Evolutionary conservation across 2,888 invertebrate genomes (phyloP), one percentile per base, ranked within the genome.

Genomic region (Agrochola circellaris): DNA sequence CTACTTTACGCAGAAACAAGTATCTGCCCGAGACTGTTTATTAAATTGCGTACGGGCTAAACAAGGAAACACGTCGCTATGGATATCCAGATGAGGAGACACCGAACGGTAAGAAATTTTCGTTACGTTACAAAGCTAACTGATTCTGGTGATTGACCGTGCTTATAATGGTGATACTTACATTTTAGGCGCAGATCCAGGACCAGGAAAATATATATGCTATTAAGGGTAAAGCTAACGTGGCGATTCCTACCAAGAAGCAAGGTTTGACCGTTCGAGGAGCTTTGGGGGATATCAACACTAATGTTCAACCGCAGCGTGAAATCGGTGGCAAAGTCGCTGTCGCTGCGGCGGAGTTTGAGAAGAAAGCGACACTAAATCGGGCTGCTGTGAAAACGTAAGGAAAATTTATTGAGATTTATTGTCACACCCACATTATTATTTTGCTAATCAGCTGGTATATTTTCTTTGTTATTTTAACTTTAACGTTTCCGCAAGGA

Each of bases 131-230:
- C n/a, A 13, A 66, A 75, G 15, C 26, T 15, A 81, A 56, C 54
- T 45, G 42, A 48, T 75, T 65, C 13, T 56, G 48, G 26, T 23
- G 48, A 77, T 76, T 20, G 26, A 64, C 69, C 62, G 23, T 73
- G 30, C 8, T 34, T 56, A 60, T 62, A 58, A 54, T 51, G 26
- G 23, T 77, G 34, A 60, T 73, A 66, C 61, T 69, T 68, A 68
- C 45, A 54, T 67, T 83, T 73, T 84, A 94, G 93, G 90, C 88
- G 69, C 92, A 94, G 90, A 92, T 94, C 74, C 94, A 94, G 67
- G 95, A 96, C 74, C 95, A 95, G 91, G 96, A 96, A 89, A 96
- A 96, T 87, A 83, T 93, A 8, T 92, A 93, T 78, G 93, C 89
- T 9, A 71, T 87, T 11, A 95, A 93, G 89, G 94, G 93, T 23